Evolutionary conservation across 2,113 vertebrate genomes (phyloP), one percentile per base, ranked within the genome.

Genomic region (Psilopogon haemacephalus): DNA sequence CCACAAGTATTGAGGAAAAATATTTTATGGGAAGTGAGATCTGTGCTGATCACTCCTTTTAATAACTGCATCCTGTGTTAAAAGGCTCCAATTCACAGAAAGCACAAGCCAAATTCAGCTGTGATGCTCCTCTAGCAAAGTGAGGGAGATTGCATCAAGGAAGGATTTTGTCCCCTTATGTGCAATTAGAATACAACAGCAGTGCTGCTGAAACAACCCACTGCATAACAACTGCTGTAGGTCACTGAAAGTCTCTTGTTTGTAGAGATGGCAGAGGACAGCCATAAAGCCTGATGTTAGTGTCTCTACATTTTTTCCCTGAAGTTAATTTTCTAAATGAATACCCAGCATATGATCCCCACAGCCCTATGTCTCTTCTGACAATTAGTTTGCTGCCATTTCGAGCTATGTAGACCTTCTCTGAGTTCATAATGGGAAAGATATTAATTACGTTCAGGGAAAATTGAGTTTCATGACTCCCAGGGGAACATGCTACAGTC

Each of bases 371-470:
- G 62, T 52, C 74, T 82, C 74, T 74, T 50, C 86, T 77, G 63
- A 46, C 19, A 6, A 93, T 89, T 67, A 88, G 48, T 62, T 63
- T 83, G 82, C 86, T 86, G 84, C 68, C 59, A 59, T 62, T 90
- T 73, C 26, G 1, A 67, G 50, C 68, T 80, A 74, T 38, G 21
- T 13, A 82, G 62, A 84, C 64, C 78, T 94, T 81, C 70, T 71
- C 30, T 0, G 2, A 82, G 83, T 85, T 92, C 74, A 75, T 93
- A 94, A 95, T 80, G 84, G 67, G 79, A 58, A 95, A 86, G 80
- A 80, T 94, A 93, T 89, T 96, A 93, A 96, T 94, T 94, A 95
- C 6, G 3, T 76, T 82, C 56, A 83, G 76, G 88, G 94, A 90
- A 95, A 94, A 92, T 48, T 77, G 84, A 94, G 70, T 85, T 93